A percentile compares a stretch with the other conserved stretches of the same genome.
phyloP scores from a whole-genome alignment of 37 sponge, comb jelly and placozoan genomes.

The Crambe crambe region DNA sequence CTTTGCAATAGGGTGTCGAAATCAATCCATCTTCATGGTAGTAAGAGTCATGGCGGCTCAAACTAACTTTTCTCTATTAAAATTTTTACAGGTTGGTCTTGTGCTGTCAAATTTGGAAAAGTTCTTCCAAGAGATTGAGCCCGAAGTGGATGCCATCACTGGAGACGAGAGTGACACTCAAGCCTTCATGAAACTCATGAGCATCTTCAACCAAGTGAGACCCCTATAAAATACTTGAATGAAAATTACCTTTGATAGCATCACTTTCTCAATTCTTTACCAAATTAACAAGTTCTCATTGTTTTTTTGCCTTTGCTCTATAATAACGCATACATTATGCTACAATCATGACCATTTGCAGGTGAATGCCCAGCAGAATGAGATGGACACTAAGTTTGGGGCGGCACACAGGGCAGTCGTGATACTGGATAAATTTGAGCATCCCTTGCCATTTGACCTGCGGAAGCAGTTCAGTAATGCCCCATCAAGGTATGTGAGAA shows the following conservation, averaged over 20 bases:
- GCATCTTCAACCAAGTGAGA: constrained; percentile 68
- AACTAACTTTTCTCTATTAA: not conserved
- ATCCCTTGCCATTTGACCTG: constrained; percentile 39
- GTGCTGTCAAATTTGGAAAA: constrained; percentile 57
- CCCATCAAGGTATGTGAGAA: constrained; percentile 78
- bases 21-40: no score
- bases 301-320: no score
- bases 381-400: constrained; percentile 84
- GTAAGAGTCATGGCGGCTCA: no score
- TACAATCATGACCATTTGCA: no score
- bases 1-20: no score
- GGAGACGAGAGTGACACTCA: constrained; percentile 53
- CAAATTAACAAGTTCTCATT: no score
- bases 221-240: not conserved
- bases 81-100: constrained; percentile 4
- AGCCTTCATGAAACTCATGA: constrained; percentile 59
- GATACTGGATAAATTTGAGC: constrained; percentile 55
- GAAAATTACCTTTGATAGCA: no score
- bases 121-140: constrained; percentile 78
- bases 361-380: constrained; percentile 64
- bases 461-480: constrained; percentile 63
- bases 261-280: no score
- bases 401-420: constrained; percentile 68
- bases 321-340: no score
- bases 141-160: constrained; percentile 72